Evolutionary conservation across 2,888 invertebrate genomes (phyloP), one percentile per base, ranked within the genome.

Genomic region (Protodeltote pygarga): DNA sequence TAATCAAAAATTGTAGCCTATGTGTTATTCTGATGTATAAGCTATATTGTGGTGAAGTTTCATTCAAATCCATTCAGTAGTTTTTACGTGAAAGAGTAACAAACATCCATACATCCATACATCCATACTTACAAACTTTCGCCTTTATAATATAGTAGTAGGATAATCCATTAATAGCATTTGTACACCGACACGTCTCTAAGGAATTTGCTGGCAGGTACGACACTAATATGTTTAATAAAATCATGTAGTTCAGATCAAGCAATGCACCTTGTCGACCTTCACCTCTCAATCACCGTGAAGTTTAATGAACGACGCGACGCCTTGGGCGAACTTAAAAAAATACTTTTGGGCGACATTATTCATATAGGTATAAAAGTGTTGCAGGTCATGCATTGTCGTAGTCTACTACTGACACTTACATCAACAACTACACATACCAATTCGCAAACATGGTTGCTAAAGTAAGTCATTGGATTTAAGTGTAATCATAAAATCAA

Each of bases 391-490:
- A 65, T 40, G 55, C 35, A 61, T 61, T 68, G 64, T 63, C 77
- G 85, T 79, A 89, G 82, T 87, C 74, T 57, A 73, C 52, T 55
- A 57, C 64, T 63, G 73, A 80, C 73, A 75, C 65, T 55, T 75
- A 71, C 67, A 81, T 62, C 63, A 79, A 34, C 66, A 75, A 88
- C 82, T n/a, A n/a, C n/a, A n/a, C n/a, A n/a, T n/a, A 85, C 32
- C 14, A 28, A 48, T 10, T 17, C n/a, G n/a, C n/a, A 44, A 58
- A 31, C 57, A 89, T 89, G 88, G 86, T 81, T 70, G 83, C 87
- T 73, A 88, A 89, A 84, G 88, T 82, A 59, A 64, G 73, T 50
- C n/a, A n/a, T n/a, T n/a, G n/a, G n/a, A n/a, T n/a, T n/a, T n/a
- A n/a, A n/a, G n/a, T n/a, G n/a, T n/a, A n/a, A n/a, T n/a, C n/a